These are phyloP conservation scores for Varanus komodoensis DNA, from an alignment of 2,113 vertebrate genomes.

Conservation along the genomic window DNA sequence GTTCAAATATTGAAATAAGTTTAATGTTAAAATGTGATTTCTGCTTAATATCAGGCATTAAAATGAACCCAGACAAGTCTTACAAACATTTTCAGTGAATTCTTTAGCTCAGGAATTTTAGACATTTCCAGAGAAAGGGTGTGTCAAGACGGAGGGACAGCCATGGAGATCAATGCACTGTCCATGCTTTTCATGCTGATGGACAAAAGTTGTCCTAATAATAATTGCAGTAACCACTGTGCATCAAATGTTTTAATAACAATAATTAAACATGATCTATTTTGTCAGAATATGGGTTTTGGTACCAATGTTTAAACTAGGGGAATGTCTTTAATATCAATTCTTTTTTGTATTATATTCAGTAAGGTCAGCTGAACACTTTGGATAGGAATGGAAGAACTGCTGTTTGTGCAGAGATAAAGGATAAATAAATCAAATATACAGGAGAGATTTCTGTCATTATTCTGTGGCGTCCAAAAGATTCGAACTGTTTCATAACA, in stretches of 20 bases:
- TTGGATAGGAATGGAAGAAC: neutral
- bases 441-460: neutral
- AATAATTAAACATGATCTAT: neutral
- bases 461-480: slow-evolving; percentile 22
- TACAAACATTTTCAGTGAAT: neutral
- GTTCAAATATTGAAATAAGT: neutral
- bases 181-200: neutral
- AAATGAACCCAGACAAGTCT: neutral
- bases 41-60: neutral
- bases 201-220: neutral
- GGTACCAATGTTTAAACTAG: neutral
- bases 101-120: neutral
- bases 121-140: neutral
- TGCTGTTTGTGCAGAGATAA: slow-evolving; percentile 28
- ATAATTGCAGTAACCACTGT: no score
- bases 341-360: neutral
- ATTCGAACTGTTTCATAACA: slow-evolving; percentile 37
- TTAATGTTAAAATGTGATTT: neutral
- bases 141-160: neutral
- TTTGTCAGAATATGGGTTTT: neutral
- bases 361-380: neutral
- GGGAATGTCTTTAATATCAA: neutral
- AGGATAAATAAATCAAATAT: slow-evolving; percentile 30
- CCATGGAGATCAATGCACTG: neutral
- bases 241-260: no score